Base-by-base conservation (phyloP, 2,113 vertebrate genomes). In the Anguilla japonica region DNA sequence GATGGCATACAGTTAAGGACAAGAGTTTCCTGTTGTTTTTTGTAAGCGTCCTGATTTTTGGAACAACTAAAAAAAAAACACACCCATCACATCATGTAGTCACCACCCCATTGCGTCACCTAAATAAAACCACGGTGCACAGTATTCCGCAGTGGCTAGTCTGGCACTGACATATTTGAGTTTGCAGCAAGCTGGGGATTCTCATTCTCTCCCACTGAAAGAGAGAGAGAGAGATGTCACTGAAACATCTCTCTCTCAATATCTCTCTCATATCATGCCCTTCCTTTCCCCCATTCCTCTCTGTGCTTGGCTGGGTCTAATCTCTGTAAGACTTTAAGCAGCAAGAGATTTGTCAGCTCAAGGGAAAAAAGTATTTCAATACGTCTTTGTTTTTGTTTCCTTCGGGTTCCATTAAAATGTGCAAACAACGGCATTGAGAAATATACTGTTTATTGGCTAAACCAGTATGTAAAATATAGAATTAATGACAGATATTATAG, bases 291-390 rank as follows among this genome's bases (percentile, higher is more conserved):
- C 34, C 41, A 26, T 0, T 50, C 87, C 83, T 79, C 81, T 86
- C 88, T 89, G 86, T 88, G 82, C 71, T 22, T 87, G 87, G 88
- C 87, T 87, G 87, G 40, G 26, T 90, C 78, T 93, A 92, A 93
- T 92, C 92, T 90, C 87, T 26, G 67, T 90, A 92, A 88, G 87
- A 83, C 88, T 89, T 87, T 90, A 91, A 91, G 91, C 79, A 89
- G 86, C 40, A 83, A 88, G 83, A 89, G 88, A 87, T 89, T 89
- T 88, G 63, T 85, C 87, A 78, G 81, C 86, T 86, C 83, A 71
- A n/a, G 6, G 43, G 26, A 39, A 13, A 29, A 81, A 29, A 71
- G n/a, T 67, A 67, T 22, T 67, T 67, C 60, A 67, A 67, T 26
- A 67, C 20, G 60, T 67, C 60, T 26, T 9, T 22, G 22, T 67